Conservation (phyloP, 2,113 vertebrate genomes). For the Corydoras sp. region DNA sequence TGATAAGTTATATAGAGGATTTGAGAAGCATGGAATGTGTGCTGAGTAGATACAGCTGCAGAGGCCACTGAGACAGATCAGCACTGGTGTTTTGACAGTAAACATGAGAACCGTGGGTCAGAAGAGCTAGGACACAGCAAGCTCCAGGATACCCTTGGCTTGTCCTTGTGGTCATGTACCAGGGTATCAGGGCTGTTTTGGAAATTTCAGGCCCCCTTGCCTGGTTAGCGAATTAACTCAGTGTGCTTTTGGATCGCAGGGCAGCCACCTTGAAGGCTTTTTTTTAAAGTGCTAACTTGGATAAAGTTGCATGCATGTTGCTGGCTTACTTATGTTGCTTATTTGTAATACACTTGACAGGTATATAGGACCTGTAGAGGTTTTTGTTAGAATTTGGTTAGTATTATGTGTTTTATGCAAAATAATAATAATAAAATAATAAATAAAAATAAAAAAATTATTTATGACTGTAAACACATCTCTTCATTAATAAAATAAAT, state of each 20-base stretch:
- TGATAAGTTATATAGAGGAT: background rate
- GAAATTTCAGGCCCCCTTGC: slow-evolving; percentile 42
- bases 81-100: slow-evolving; percentile 48
- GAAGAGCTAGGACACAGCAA: slow-evolving; percentile 28
- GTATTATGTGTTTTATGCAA: no score
- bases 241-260: slow-evolving; percentile 10
- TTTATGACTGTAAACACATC: no score
- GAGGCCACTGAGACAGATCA: slow-evolving; percentile 37
- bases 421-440: no score
- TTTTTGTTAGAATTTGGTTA: no score
- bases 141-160: slow-evolving; percentile 40
- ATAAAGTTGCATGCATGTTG: background rate
- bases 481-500: no score
- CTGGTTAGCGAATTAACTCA: slow-evolving; percentile 17
- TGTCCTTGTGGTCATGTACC: slow-evolving; percentile 39
- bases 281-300: background rate
- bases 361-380: no score
- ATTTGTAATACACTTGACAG: background rate
- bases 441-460: no score
- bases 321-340: background rate
- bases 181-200: slow-evolving; percentile 46
- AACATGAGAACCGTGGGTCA: slow-evolving; percentile 38
- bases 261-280: slow-evolving; percentile 10
- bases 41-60: slow-evolving; percentile 41
- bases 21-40: slow-evolving; percentile 25